Conservation (phyloP, 2,888 invertebrate genomes). For the Volucella inflata region DNA sequence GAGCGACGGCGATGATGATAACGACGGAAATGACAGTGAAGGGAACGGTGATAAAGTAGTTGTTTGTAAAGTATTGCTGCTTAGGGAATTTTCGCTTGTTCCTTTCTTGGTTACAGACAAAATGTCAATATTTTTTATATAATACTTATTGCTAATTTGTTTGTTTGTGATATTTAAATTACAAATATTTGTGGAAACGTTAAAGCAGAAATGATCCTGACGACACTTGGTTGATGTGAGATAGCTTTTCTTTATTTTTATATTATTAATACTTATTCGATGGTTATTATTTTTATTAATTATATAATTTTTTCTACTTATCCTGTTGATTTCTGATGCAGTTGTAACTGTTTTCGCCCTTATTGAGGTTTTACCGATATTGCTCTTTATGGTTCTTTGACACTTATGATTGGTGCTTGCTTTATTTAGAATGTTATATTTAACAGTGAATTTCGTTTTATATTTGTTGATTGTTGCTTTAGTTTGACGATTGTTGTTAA, state of each 20-base stretch:
- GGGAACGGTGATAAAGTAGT: slow-evolving; percentile 3
- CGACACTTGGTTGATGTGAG: slow-evolving; percentile 2
- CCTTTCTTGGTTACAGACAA: slow-evolving; percentile 39
- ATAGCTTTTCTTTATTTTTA: slow-evolving; percentile 68
- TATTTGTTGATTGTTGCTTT: slow-evolving; percentile 28
- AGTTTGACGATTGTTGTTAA: slow-evolving; percentile 13
- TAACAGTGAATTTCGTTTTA: slow-evolving; percentile 54
- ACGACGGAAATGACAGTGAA: slow-evolving; percentile 9
- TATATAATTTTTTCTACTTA: slow-evolving; percentile 57
- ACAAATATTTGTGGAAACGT: slow-evolving; percentile 15
- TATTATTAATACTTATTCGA: slow-evolving; percentile 76
- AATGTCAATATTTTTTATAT: slow-evolving; percentile 56
- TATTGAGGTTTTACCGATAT: slow-evolving; percentile 71
- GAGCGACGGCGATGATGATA: slow-evolving; percentile 4
- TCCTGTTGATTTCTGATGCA: slow-evolving; percentile 75
- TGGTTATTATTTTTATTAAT: slow-evolving; percentile 73
- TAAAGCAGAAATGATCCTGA: slow-evolving; percentile 17
- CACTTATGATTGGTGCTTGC: slow-evolving; percentile 15
- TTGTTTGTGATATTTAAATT: slow-evolving; percentile 15
- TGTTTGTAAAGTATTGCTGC: slow-evolving; percentile 58
- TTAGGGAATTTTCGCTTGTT: slow-evolving; percentile 45
- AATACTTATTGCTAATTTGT: slow-evolving; percentile 12
- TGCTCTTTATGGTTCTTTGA: slow-evolving; percentile 38
- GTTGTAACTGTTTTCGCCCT: slow-evolving; percentile 71
- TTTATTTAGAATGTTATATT: slow-evolving; percentile 49